Percentiles rank a stretch among this genome's conserved stretches.
Conservation (phyloP, 2,888 invertebrate species). For the Himalopsyche kuldschensis region DNA sequence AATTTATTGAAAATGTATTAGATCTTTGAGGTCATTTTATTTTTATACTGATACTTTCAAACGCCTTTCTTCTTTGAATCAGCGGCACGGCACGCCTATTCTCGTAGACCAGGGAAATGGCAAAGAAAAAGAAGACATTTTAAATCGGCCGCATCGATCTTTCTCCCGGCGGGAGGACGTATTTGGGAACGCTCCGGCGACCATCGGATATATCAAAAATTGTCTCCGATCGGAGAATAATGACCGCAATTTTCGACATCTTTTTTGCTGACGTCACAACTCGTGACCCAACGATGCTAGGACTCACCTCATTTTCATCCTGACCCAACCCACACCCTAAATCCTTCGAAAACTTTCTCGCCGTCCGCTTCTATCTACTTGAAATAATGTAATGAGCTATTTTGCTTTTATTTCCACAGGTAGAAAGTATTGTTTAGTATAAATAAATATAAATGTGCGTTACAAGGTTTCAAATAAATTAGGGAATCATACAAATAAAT, state of each 20-base stretch:
- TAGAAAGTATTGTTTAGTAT: no score
- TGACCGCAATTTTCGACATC: constrained; percentile 35
- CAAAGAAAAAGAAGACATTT: constrained; percentile 17
- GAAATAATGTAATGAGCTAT: no score
- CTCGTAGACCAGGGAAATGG: not conserved
- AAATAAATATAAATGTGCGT: no score
- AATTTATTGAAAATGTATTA: no score
- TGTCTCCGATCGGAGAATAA: constrained; percentile 36
- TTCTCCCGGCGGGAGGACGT: constrained; percentile 16
- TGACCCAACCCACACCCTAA: not conserved
- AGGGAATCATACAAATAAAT: no score
- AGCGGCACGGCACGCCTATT: not conserved
- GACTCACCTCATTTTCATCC: not conserved
- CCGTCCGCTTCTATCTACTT: no score
- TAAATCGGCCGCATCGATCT: constrained; percentile 33
- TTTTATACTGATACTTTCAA: no score
- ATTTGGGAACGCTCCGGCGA: constrained; percentile 14
- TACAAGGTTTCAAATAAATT: no score
- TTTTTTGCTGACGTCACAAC: constrained; percentile 35
- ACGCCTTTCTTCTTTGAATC: not conserved
- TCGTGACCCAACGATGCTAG: not conserved
- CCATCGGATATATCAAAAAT: constrained; percentile 37
- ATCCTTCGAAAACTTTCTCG: no score
- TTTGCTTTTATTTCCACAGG: no score
- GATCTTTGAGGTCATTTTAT: no score